Evolutionary conservation across 2,113 vertebrate genomes (phyloP).

Genomic region (Sinocyclocheilus anshuiensis): DNA sequence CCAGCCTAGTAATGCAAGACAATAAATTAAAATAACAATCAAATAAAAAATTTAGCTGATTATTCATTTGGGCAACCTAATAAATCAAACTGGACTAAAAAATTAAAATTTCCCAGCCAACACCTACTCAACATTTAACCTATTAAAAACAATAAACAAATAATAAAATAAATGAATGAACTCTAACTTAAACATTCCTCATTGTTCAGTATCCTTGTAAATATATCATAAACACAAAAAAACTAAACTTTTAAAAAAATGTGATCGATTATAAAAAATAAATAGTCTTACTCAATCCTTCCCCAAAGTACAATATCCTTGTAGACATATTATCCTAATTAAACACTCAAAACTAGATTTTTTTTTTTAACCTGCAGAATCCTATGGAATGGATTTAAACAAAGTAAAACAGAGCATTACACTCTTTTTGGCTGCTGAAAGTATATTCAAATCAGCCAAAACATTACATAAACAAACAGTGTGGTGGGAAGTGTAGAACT

Average conservation of each 20-base stretch:
- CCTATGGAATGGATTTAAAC: neutral
- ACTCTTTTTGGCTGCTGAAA: neutral
- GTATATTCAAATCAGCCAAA: slow-evolving; percentile 1
- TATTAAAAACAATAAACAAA: neutral
- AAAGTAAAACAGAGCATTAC: neutral
- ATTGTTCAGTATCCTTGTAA: too few relatives aligned
- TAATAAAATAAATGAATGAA: neutral
- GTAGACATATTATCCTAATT: neutral
- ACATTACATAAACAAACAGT: neutral
- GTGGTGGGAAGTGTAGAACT: neutral
- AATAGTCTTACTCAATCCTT: neutral
- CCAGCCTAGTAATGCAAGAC: neutral
- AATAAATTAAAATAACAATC: neutral
- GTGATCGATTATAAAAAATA: too few relatives aligned
- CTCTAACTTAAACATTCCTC: too few relatives aligned
- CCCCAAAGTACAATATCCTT: neutral
- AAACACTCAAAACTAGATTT: neutral
- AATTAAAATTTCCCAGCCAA: neutral
- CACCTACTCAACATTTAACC: neutral
- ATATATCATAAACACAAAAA: too few relatives aligned
- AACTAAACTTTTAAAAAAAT: too few relatives aligned
- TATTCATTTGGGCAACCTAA: neutral
- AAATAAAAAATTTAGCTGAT: neutral
- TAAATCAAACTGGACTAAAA: too few relatives aligned
- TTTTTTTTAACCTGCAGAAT: neutral